Conservation (phyloP, 2,113 vertebrate genomes). For the Neotragus moschatus region DNA sequence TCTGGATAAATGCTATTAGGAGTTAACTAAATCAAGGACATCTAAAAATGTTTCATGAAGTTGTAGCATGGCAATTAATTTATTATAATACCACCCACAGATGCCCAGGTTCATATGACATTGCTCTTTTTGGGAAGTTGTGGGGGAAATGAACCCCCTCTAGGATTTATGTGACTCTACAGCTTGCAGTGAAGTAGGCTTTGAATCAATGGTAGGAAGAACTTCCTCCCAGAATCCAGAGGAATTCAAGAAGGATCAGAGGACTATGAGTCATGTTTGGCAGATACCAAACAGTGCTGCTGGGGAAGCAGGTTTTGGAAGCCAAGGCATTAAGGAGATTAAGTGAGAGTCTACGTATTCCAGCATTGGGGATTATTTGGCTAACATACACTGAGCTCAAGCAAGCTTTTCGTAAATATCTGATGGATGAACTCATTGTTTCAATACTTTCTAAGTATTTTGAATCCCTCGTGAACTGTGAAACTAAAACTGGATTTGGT, state of each 20-base stretch:
- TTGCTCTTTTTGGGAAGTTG: background rate
- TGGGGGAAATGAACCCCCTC: background rate
- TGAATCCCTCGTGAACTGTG: background rate
- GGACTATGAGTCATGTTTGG: constrained; percentile 45
- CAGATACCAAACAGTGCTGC: background rate
- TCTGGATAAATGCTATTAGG: background rate
- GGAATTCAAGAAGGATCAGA: background rate
- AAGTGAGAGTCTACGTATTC: background rate
- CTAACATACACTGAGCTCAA: background rate
- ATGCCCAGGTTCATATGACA: background rate
- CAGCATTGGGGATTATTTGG: background rate
- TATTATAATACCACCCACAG: background rate
- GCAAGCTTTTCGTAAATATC: background rate
- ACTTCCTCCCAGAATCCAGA: background rate
- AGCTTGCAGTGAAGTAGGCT: background rate
- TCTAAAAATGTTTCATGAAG: background rate
- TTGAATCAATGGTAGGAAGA: background rate
- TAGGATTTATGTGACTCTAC: background rate
- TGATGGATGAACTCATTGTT: constrained; percentile 2
- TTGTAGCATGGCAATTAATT: background rate
- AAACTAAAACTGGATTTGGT: background rate
- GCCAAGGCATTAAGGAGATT: background rate
- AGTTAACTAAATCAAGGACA: constrained; percentile 23
- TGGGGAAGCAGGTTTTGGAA: background rate
- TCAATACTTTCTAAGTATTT: constrained; percentile 5